Base-by-base conservation (phyloP, 2,888 invertebrate genomes). In the Melanotus villosus region DNA sequence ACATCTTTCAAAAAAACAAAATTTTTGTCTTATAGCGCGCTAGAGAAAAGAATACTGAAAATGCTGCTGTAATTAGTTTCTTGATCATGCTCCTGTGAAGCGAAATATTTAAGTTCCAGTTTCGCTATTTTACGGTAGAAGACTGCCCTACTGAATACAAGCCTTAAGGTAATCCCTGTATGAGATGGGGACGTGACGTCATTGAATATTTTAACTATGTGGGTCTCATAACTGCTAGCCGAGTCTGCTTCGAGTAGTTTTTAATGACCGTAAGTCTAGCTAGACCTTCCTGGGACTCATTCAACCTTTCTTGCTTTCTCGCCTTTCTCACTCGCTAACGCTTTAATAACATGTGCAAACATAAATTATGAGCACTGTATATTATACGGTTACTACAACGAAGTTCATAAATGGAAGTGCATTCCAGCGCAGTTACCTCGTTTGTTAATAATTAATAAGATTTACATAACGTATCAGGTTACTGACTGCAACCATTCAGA, bases 121-220 rank as follows among this genome's bases (percentile, higher is more conserved):
- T n/a, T n/a, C n/a, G n/a, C n/a, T n/a, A n/a, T n/a, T n/a, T n/a
- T n/a, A n/a, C n/a, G n/a, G n/a, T n/a, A n/a, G n/a, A n/a, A n/a
- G n/a, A n/a, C n/a, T n/a, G n/a, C n/a, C n/a, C n/a, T n/a, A n/a
- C n/a, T n/a, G n/a, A n/a, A n/a, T n/a, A n/a, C n/a, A n/a, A n/a
- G n/a, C n/a, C n/a, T n/a, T n/a, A n/a, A 43, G 60, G 54, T 69
- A 69, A 69, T 69, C 65, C 62, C 54, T 65, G 60, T 62, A 69
- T 65, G 65, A 59, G 59, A 69, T 65, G 50, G 58, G 65, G 52
- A 65, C 60, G 65, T 62, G 59, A 65, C 62, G 57, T 69, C 65
- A 69, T 62, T 59, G 59, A 65, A 65, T 69, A 65, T 69, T 69
- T n/a, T 65, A 68, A 62, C 65, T 56, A 60, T 50, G 56, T 41